These are phyloP conservation scores for Zosterops japonicus DNA, from an alignment of 2,113 vertebrate genomes.

Conservation along the genomic window DNA sequence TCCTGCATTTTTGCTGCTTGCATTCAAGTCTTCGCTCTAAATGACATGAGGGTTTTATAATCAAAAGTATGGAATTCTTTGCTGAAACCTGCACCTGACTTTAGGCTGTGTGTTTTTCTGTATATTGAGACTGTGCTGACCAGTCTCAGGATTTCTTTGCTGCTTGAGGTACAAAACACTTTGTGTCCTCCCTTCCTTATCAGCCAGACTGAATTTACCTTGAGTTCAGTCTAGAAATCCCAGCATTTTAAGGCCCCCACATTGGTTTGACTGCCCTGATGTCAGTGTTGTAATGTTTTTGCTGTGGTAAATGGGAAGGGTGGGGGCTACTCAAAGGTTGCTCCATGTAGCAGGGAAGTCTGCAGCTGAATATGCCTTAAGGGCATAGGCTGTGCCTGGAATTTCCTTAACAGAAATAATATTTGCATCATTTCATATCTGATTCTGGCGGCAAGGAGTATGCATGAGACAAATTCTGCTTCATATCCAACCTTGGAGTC, in stretches of 20 bases:
- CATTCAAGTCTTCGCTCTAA: neutral
- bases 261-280: neutral
- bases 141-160: neutral
- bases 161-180: neutral
- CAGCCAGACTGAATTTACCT: neutral
- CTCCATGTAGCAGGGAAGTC: neutral
- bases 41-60: neutral
- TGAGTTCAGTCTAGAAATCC: neutral
- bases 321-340: neutral
- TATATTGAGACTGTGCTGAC: neutral
- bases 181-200: neutral
- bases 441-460: neutral
- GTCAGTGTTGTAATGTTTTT: neutral
- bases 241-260: neutral
- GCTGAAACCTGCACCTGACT: neutral
- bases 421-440: neutral
- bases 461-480: neutral
- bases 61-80: neutral
- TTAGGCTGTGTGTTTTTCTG: neutral
- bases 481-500: neutral
- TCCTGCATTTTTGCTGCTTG: neutral
- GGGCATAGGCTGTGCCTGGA: neutral
- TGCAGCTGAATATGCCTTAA: neutral
- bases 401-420: neutral
- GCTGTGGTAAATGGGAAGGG: neutral